phyloP scores from a whole-genome alignment of 2,113 vertebrate genomes.

The Mesocricetus auratus region DNA sequence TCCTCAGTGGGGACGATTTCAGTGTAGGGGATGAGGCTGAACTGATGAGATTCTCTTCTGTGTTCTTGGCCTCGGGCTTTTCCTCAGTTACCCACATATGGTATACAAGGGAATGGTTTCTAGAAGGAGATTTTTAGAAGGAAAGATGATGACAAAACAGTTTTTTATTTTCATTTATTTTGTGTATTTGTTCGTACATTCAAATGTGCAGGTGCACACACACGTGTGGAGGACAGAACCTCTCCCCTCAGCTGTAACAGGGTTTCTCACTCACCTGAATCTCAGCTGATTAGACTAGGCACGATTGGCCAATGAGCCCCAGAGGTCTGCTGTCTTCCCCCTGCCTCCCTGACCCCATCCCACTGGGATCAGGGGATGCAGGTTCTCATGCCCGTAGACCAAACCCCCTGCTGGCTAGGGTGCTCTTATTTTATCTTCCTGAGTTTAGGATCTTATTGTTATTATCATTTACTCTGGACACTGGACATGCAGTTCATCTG shows the following conservation, averaged over 20 bases:
- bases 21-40: background rate
- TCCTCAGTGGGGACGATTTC: background rate
- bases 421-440: background rate
- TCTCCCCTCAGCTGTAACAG: background rate
- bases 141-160: background rate
- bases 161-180: background rate
- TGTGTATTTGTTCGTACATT: background rate
- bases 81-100: conserved; percentile 19
- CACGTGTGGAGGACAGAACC: background rate
- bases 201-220: background rate
- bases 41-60: background rate
- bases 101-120: background rate
- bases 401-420: background rate
- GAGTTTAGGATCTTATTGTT: background rate
- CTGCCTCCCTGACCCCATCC: background rate
- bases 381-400: background rate
- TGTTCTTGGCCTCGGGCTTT: conserved; percentile 5
- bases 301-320: background rate
- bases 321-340: background rate
- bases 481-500: background rate
- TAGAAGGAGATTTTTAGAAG: background rate
- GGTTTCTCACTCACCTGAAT: background rate
- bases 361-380: background rate
- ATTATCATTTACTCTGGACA: background rate
- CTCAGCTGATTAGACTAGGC: background rate